phyloP scores from a whole-genome alignment of 1,140 invertebrate species.

The Nymphalis io region DNA sequence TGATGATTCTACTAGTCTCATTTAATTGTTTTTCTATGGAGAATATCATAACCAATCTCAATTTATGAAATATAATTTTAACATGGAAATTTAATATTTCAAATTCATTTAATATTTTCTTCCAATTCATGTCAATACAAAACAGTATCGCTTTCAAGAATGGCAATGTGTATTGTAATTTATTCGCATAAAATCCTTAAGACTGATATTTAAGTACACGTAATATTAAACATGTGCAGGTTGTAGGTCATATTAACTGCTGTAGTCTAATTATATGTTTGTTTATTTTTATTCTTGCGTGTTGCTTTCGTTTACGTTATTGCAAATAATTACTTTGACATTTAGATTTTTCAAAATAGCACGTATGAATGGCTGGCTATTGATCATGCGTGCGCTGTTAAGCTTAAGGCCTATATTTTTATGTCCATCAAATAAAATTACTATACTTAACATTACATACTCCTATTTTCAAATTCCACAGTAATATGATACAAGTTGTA shows the following conservation, averaged over 20 bases:
- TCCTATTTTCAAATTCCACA: conserved; percentile 5
- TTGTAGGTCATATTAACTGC: conserved; percentile 5
- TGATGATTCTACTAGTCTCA: too few relatives aligned
- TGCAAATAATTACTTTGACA: conserved; percentile 31
- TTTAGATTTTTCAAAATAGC: conserved; percentile 32
- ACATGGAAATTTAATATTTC: too few relatives aligned
- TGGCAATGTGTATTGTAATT: too few relatives aligned
- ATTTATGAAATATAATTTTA: too few relatives aligned
- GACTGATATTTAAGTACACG: neutral
- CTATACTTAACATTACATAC: conserved; percentile 10
- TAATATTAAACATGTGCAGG: neutral
- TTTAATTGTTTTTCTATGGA: too few relatives aligned
- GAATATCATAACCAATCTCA: too few relatives aligned
- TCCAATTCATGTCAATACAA: too few relatives aligned
- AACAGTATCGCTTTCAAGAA: too few relatives aligned
- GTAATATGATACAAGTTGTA: conserved; percentile 15
- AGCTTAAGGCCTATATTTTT: conserved; percentile 34
- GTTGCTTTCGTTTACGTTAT: conserved; percentile 20
- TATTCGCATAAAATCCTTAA: neutral
- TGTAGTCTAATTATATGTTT: neutral
- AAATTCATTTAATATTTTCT: too few relatives aligned
- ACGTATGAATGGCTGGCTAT: conserved; percentile 33
- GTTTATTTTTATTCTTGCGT: conserved; percentile 8
- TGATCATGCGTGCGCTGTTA: conserved; percentile 33
- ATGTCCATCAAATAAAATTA: conserved; percentile 29